Evolutionary conservation across 2,113 vertebrate genomes (phyloP).

Genomic region (Orycteropus afer): DNA sequence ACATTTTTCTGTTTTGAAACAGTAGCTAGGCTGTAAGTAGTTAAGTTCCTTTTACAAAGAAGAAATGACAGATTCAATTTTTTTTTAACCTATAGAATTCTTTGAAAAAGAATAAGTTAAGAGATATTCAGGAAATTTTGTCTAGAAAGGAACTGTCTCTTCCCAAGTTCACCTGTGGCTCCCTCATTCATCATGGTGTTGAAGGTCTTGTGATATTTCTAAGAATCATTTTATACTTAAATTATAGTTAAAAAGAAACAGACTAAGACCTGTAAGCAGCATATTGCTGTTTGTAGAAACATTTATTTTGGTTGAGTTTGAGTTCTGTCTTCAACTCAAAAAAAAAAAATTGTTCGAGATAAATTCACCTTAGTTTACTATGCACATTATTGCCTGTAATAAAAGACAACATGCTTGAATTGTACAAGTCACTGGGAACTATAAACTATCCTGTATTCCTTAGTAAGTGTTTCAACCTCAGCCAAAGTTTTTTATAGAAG

Average conservation of each 20-base stretch:
- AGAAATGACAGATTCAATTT: neutral
- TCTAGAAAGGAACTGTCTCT: neutral
- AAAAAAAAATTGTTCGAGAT: neutral
- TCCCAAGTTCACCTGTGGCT: neutral
- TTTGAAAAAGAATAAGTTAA: neutral
- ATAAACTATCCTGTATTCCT: neutral
- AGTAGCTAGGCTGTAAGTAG: neutral
- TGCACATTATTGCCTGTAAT: neutral
- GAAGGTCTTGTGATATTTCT: neutral
- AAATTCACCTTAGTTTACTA: neutral
- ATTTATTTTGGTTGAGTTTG: neutral
- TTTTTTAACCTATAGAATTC: neutral
- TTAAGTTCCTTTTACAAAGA: neutral
- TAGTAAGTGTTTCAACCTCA: neutral
- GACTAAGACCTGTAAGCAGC: neutral
- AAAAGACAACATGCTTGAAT: conserved; percentile 19
- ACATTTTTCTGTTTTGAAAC: neutral
- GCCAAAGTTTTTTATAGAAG: neutral
- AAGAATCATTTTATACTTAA: neutral
- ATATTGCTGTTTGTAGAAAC: neutral
- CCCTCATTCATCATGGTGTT: neutral
- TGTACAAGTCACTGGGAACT: neutral
- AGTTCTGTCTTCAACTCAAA: conserved; percentile 9
- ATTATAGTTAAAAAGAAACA: neutral
- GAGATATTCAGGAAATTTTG: neutral